Evolutionary conservation across 2,888 invertebrate species (phyloP), one percentile per base, ranked within the genome.

Genomic region (Dryococelus australis): DNA sequence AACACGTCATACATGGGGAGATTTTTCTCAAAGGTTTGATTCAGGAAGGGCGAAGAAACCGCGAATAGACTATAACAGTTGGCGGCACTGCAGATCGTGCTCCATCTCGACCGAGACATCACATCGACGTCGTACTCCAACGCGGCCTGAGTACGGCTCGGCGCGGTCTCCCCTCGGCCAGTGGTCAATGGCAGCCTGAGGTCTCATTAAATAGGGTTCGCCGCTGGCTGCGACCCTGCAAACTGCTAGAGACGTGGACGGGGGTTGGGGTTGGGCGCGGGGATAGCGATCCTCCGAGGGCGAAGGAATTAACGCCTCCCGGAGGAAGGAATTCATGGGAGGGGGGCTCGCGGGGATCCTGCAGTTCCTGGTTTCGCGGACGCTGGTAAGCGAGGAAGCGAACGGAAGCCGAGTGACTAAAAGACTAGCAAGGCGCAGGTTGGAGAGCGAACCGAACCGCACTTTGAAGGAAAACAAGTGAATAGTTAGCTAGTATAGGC

Each of bases 221-320:
- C 24, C n/a, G 65, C 65, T 10, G 10, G 0, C 8, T 65, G n/a
- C 24, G 65, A 3, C 65, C n/a, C 13, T 1, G 51, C 12, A 51
- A 20, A 20, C 24, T 65, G 65, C 65, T n/a, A n/a, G 65, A 20
- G 16, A 24, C n/a, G 65, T 0, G 20, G 65, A 65, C 1, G 65
- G 65, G 0, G 24, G 65, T 9, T 6, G 51, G 51, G 8, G 51
- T 51, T 8, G 65, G n/a, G 20, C 24, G 20, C 1, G 65, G 24
- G 65, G 16, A 12, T 65, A 65, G 65, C 24, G 65, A 65, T 65
- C 65, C 65, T 65, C 65, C 16, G 65, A 65, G 65, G 65, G n/a
- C 65, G 65, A 65, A 65, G n/a, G 65, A n/a, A 65, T 65, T 65
- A 65, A 65, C 65, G 65, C 65, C 65, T 65, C 65, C 16, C 65